Evolutionary conservation across 2,888 invertebrate genomes (phyloP).

Genomic region (Ctena decussata): DNA sequence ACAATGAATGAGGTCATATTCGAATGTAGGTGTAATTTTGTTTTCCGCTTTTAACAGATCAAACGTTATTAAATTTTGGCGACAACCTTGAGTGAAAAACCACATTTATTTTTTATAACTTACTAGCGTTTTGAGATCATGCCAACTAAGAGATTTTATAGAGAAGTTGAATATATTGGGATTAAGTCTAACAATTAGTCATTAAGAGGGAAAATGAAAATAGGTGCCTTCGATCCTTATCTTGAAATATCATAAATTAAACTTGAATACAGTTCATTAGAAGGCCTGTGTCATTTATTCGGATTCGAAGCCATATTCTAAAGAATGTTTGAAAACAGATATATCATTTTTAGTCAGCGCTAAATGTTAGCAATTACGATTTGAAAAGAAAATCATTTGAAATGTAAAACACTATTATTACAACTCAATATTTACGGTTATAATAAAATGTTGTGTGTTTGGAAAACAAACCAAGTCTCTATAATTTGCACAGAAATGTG

Average conservation of each 20-base stretch:
- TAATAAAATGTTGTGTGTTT: conserved; percentile 1
- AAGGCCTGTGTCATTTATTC: background rate
- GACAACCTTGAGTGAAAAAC: background rate
- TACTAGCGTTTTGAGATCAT: background rate
- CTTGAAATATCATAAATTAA: background rate
- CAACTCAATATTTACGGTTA: background rate
- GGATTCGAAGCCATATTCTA: background rate
- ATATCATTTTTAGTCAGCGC: background rate
- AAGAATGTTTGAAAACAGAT: background rate
- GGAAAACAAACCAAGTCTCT: background rate
- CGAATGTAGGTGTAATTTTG: background rate
- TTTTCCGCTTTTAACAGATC: background rate
- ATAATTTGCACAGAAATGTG: background rate
- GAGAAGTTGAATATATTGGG: background rate
- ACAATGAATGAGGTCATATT: background rate
- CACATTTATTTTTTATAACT: background rate
- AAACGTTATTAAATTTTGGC: background rate
- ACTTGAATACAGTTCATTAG: background rate
- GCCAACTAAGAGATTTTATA: background rate
- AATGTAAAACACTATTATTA: background rate
- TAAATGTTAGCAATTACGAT: conserved; percentile 1
- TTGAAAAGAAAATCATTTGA: conserved; percentile 7
- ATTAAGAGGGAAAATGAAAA: background rate
- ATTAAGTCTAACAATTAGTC: background rate
- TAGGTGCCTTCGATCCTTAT: background rate